Evolutionary conservation across 2,797 vertebrate genomes (phyloP).

Genomic region (Lepidocolaptes lacrymiger): DNA sequence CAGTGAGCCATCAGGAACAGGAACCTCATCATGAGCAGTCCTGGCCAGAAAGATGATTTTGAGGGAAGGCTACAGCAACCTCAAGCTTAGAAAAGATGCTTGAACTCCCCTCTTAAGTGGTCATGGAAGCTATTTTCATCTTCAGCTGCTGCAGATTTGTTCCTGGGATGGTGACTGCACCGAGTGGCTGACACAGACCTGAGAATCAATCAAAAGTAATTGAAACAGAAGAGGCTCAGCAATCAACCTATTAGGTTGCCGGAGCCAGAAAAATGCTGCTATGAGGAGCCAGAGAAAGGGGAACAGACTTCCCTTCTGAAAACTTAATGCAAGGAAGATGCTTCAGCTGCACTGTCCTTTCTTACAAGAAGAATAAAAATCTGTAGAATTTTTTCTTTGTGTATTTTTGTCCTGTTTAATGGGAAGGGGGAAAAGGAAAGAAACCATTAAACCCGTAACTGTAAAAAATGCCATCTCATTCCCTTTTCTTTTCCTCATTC

Average conservation of each 20-base stretch:
- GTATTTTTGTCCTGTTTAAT: neutral
- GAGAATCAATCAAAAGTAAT: slow-evolving; percentile 74
- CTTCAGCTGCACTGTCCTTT: fast-evolving
- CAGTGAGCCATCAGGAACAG: neutral
- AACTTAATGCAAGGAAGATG: slow-evolving; percentile 29
- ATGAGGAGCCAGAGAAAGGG: slow-evolving; percentile 26
- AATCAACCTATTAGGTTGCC: slow-evolving; percentile 72
- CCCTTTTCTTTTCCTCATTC: neutral
- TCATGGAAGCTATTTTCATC: slow-evolving; percentile 60
- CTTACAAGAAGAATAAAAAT: slow-evolving; percentile 7
- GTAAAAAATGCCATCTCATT: neutral
- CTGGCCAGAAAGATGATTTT: neutral
- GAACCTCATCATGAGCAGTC: neutral
- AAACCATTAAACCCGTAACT: neutral
- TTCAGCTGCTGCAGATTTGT: slow-evolving; percentile 49
- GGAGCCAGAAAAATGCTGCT: slow-evolving; percentile 54
- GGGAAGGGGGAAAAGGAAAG: neutral
- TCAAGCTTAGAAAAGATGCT: slow-evolving; percentile 22
- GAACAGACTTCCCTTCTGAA: neutral
- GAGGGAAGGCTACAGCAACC: neutral
- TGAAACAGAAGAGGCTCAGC: slow-evolving; percentile 69
- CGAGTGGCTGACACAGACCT: slow-evolving; percentile 52
- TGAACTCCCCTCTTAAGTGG: slow-evolving; percentile 18
- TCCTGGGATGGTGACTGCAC: slow-evolving; percentile 52
- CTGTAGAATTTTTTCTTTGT: neutral